These are phyloP conservation scores for Sialis lutaria DNA, from an alignment of 2,888 invertebrate genomes.

Conservation along the genomic window DNA sequence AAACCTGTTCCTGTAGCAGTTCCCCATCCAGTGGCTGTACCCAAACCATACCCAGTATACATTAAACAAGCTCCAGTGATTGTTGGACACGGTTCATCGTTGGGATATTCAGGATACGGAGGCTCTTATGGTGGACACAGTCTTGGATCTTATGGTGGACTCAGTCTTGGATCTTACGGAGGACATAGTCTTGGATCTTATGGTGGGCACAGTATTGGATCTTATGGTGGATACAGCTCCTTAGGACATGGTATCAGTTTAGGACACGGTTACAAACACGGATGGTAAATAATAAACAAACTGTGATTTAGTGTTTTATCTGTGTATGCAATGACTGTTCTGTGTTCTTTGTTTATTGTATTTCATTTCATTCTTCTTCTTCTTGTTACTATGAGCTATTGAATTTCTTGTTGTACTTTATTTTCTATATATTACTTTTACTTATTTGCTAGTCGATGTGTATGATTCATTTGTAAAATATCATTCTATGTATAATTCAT, in stretches of 20 bases:
- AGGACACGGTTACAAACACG: neutral
- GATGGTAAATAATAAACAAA: neutral
- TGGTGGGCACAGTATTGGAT: constrained; percentile 7
- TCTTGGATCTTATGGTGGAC: neutral
- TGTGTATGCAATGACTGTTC: neutral
- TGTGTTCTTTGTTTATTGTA: neutral
- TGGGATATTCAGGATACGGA: constrained; percentile 21
- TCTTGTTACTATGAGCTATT: neutral
- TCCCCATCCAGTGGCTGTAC: constrained; percentile 15
- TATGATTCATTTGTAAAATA: no score
- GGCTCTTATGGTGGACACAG: constrained; percentile 6
- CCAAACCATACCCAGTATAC: constrained; percentile 27
- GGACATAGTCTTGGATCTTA: constrained; percentile 1
- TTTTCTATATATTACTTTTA: no score
- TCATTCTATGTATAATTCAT: no score
- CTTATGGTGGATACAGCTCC: neutral
- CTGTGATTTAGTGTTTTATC: neutral
- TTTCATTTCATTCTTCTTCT: neutral
- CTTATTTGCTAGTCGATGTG: no score
- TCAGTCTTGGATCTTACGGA: neutral
- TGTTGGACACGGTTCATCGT: constrained; percentile 15
- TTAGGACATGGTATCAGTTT: neutral
- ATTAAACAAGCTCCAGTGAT: constrained; percentile 24
- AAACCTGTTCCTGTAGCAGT: constrained; percentile 29
- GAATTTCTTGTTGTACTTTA: no score